Evolutionary conservation across 2,888 invertebrate species (phyloP).

Genomic region (Melangyna quadrimaculata): DNA sequence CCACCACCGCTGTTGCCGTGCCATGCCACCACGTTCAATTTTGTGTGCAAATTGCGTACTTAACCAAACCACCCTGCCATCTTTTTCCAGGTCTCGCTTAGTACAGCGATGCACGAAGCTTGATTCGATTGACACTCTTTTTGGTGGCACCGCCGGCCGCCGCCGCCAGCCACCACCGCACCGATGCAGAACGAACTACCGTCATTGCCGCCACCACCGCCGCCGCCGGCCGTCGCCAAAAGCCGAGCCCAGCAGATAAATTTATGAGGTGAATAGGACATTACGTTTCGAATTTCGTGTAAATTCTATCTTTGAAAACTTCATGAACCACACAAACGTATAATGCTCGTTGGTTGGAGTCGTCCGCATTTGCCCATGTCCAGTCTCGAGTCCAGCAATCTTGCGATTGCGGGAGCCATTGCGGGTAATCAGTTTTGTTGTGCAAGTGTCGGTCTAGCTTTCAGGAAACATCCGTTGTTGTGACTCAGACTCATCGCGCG

Average conservation of each 20-base stretch:
- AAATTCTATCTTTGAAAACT: slow-evolving; percentile 72
- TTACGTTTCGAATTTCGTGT: slow-evolving; percentile 72
- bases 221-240: background rate
- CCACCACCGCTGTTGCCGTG: slow-evolving; percentile 33
- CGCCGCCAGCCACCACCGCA: background rate
- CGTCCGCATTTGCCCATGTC: slow-evolving; percentile 9
- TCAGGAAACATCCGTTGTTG: slow-evolving; percentile 68
- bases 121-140: slow-evolving; percentile 72
- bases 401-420: background rate
- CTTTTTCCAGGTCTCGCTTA: slow-evolving; percentile 6
- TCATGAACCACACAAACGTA: slow-evolving; percentile 58
- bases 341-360: background rate
- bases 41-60: slow-evolving; percentile 71
- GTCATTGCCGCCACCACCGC: background rate
- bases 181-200: background rate
- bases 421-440: slow-evolving; percentile 43
- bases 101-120: slow-evolving; percentile 66
- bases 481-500: slow-evolving; percentile 57
- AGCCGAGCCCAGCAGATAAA: slow-evolving; percentile 31
- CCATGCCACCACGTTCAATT: slow-evolving; percentile 65
- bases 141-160: slow-evolving; percentile 64
- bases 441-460: slow-evolving; percentile 65
- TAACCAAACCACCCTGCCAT: slow-evolving; percentile 65
- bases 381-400: background rate
- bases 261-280: slow-evolving; percentile 72